These are phyloP conservation scores for Chlorodrepanis virens DNA, from an alignment of 2,113 vertebrate genomes.

Conservation along the genomic window DNA sequence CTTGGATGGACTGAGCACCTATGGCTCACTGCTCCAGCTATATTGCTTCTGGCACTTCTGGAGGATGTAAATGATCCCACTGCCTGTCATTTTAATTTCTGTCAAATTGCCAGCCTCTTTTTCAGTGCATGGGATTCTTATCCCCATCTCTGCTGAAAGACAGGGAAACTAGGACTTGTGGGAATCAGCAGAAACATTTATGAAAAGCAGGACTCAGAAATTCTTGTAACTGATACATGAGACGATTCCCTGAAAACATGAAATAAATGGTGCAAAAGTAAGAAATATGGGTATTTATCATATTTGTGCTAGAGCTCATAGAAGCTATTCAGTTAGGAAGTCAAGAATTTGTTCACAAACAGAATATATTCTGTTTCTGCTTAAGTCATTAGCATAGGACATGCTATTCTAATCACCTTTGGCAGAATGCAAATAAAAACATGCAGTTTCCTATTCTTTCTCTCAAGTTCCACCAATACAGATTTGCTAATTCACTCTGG, in stretches of 20 bases:
- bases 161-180: not conserved
- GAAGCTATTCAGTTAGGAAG: not conserved
- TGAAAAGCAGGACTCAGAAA: not conserved
- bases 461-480: not conserved
- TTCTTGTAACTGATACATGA: not conserved
- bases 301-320: not conserved
- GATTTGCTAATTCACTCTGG: not conserved
- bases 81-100: not conserved
- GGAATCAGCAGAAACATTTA: not conserved
- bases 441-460: not conserved
- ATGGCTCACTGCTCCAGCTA: not conserved
- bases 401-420: conserved; percentile 2
- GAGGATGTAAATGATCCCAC: not conserved
- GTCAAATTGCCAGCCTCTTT: not conserved
- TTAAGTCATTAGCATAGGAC: not conserved
- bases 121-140: not conserved
- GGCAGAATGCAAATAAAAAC: not conserved
- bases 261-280: not conserved
- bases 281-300: not conserved
- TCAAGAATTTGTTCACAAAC: not conserved
- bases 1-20: not conserved
- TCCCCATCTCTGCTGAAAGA: not conserved
- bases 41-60: not conserved
- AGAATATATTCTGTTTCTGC: not conserved
- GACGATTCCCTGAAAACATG: not conserved